A percentile compares a stretch with the other conserved stretches of the same genome.
Evolutionary conservation across 1,140 invertebrate species (phyloP).

Genomic region (Hormaphis cornu): DNA sequence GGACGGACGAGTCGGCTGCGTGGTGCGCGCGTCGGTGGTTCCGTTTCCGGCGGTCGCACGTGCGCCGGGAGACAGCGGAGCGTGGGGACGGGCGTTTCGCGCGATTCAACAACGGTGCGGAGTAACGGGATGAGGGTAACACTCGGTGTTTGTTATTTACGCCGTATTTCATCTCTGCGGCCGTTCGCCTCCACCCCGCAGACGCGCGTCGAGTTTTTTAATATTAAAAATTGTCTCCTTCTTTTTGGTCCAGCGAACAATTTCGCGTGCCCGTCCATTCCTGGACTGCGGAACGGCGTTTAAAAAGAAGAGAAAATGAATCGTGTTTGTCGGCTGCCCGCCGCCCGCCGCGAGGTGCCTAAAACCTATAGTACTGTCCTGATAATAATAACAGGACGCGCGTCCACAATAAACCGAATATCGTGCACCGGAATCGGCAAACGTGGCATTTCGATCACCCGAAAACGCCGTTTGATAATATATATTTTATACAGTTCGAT

Average conservation of each 20-base stretch:
- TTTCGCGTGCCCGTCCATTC: constrained; percentile 20
- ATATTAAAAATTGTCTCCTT: constrained; percentile 12
- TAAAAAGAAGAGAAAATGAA: background rate
- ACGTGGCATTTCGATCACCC: no score
- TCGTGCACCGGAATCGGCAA: no score
- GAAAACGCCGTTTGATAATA: no score
- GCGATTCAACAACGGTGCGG: no score
- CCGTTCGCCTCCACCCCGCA: background rate
- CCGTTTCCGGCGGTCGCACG: constrained; percentile 4
- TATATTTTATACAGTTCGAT: no score
- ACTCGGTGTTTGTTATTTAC: constrained; percentile 16
- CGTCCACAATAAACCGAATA: no score
- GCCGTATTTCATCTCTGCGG: background rate
- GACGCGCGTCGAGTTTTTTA: constrained; percentile 10
- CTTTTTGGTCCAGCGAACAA: constrained; percentile 4
- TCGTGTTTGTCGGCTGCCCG: no score
- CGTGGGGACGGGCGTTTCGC: background rate
- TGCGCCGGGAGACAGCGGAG: background rate
- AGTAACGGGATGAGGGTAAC: no score
- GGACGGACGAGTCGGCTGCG: constrained; percentile 3
- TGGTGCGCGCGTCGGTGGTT: no score
- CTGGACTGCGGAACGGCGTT: constrained; percentile 19
- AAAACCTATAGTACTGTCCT: background rate
- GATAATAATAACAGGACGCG: background rate
- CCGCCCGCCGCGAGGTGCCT: no score